Evolutionary conservation across 2,888 invertebrate species (phyloP).

Genomic region (Zaprionus obscuricornis): DNA sequence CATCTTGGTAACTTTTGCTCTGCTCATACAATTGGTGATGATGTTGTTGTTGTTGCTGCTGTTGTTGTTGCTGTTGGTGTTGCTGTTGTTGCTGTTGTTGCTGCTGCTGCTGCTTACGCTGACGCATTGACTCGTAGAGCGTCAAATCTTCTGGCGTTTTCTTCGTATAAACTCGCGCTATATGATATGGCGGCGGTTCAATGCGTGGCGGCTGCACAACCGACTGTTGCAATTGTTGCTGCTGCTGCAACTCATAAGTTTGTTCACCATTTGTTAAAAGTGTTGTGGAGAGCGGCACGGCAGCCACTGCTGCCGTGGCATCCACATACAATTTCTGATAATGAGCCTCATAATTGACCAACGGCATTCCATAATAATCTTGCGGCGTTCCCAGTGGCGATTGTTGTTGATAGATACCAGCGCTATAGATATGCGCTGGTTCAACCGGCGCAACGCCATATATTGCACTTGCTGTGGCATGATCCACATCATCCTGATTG

Average conservation of each 20-base stretch:
- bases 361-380: slow-evolving; percentile 62
- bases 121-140: slow-evolving; percentile 80
- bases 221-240: slow-evolving; percentile 41
- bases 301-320: slow-evolving; percentile 47
- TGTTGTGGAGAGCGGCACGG: slow-evolving; percentile 59
- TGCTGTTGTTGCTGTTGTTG: slow-evolving; percentile 42
- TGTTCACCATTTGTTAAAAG: slow-evolving; percentile 64
- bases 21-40: slow-evolving; percentile 35
- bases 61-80: slow-evolving; percentile 38
- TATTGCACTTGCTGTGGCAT: slow-evolving; percentile 65
- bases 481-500: slow-evolving; percentile 66
- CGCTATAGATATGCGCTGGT: slow-evolving; percentile 54
- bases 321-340: slow-evolving; percentile 67
- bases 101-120: slow-evolving; percentile 66
- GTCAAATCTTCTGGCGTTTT: slow-evolving; percentile 84
- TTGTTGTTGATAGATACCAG: slow-evolving; percentile 61
- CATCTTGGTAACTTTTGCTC: slow-evolving; percentile 54
- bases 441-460: slow-evolving; percentile 55
- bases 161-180: slow-evolving; percentile 92
- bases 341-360: slow-evolving; percentile 66
- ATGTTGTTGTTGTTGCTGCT: slow-evolving; percentile 20
- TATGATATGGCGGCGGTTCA: slow-evolving; percentile 92
- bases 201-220: slow-evolving; percentile 59
- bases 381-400: slow-evolving; percentile 33
- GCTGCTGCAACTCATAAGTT: slow-evolving; percentile 59